Conservation (phyloP, 2,113 vertebrate species). For the Pseudonaja textilis region DNA sequence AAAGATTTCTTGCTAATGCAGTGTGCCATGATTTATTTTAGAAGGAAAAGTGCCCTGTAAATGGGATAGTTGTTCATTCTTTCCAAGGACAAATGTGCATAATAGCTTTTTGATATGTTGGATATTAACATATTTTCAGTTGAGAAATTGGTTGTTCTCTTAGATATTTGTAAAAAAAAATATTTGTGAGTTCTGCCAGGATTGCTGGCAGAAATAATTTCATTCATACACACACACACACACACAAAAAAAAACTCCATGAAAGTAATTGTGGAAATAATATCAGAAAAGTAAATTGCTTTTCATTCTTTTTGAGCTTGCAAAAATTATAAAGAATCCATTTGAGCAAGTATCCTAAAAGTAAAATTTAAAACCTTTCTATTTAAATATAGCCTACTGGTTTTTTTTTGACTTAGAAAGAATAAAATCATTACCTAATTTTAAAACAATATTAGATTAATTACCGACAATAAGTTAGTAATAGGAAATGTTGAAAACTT, state of each 20-base stretch:
- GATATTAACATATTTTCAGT: not conserved
- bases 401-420: not conserved
- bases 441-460: not conserved
- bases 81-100: not conserved
- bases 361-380: not conserved
- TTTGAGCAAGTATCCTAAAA: not conserved
- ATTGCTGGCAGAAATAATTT: not conserved
- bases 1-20: not conserved
- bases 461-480: not conserved
- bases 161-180: not conserved
- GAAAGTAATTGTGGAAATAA: not conserved
- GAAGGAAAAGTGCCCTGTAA: not conserved
- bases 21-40: not conserved
- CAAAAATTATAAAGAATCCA: not conserved
- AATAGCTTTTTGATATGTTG: not conserved
- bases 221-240: not conserved
- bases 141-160: not conserved
- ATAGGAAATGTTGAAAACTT: not conserved
- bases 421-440: not conserved
- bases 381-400: not conserved
- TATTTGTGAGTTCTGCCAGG: not conserved
- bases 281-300: not conserved
- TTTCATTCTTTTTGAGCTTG: not conserved
- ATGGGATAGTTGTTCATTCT: not conserved
- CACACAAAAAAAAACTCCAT: not conserved